phyloP scores from a whole-genome alignment of 2,797 vertebrate genomes.

The Neoniphon sammara region DNA sequence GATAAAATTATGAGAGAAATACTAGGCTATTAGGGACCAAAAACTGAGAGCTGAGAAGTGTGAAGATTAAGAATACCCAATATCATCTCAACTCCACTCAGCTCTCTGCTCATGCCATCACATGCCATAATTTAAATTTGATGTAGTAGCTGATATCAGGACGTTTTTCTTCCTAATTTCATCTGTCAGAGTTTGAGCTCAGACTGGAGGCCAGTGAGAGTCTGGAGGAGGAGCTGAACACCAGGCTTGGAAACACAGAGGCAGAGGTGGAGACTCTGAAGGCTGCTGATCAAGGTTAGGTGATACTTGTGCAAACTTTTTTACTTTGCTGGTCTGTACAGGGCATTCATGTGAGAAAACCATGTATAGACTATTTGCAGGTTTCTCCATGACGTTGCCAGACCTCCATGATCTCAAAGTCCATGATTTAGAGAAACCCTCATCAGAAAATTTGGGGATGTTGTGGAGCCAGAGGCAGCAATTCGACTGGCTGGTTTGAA shows the following conservation, averaged over 20 bases:
- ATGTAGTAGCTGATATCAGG: background rate
- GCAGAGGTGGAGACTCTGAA: conserved; percentile 21
- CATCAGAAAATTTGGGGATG: no score
- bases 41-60: no score
- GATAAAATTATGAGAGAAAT: no score
- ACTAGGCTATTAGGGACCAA: no score
- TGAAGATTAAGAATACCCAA: no score
- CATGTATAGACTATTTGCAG: background rate
- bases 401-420: no score
- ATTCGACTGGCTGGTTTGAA: no score
- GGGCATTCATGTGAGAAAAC: background rate
- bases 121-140: no score
- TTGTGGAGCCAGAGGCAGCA: no score
- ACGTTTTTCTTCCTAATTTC: background rate
- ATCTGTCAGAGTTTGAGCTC: conserved; percentile 23
- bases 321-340: background rate
- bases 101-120: no score
- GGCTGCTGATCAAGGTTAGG: conserved; percentile 32
- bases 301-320: background rate
- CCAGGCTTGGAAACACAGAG: background rate
- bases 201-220: conserved; percentile 24
- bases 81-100: no score
- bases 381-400: background rate
- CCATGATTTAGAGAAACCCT: no score
- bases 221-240: conserved; percentile 5